Conservation (phyloP, 1,140 invertebrate species). For the Drosophila mayri region DNA sequence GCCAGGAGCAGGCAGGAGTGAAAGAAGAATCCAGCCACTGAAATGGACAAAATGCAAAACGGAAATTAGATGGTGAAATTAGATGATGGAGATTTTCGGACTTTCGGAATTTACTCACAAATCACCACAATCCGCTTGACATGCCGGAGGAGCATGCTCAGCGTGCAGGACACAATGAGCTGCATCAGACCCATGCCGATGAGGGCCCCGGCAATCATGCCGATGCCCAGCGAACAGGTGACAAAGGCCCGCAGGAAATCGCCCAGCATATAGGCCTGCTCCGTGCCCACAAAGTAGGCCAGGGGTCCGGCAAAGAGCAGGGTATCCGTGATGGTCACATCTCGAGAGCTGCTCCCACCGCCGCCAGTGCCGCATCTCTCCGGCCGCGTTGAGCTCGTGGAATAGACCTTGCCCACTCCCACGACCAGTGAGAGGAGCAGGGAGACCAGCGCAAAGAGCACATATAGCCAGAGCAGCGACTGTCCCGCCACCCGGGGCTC, state of each 20-base stretch:
- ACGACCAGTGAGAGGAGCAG: conserved; percentile 86
- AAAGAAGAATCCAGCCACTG: conserved; percentile 89
- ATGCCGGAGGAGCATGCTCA: conserved; percentile 88
- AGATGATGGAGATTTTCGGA: too few relatives aligned
- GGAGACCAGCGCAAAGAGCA: conserved; percentile 86
- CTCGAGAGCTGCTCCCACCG: conserved; percentile 28
- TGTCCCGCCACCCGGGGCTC: conserved; percentile 82
- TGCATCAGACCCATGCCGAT: conserved; percentile 88
- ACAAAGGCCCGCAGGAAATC: conserved; percentile 87
- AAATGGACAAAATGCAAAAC: conserved; percentile 35
- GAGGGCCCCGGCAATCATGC: conserved; percentile 87
- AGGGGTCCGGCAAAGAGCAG: conserved; percentile 88
- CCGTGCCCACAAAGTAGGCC: conserved; percentile 89
- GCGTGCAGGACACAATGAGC: conserved; percentile 88
- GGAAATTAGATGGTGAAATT: too few relatives aligned
- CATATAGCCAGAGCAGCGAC: conserved; percentile 87
- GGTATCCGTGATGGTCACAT: conserved; percentile 81
- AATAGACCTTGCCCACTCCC: conserved; percentile 71
- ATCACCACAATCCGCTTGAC: conserved; percentile 88
- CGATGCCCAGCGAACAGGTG: conserved; percentile 87
- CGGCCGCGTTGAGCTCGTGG: conserved; percentile 48
- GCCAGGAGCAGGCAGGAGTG: conserved; percentile 89
- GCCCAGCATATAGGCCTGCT: conserved; percentile 89
- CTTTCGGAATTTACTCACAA: conserved; percentile 76
- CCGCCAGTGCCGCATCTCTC: conserved; percentile 24